phyloP scores from a whole-genome alignment of 2,888 invertebrate species.

The Euplexia lucipara region DNA sequence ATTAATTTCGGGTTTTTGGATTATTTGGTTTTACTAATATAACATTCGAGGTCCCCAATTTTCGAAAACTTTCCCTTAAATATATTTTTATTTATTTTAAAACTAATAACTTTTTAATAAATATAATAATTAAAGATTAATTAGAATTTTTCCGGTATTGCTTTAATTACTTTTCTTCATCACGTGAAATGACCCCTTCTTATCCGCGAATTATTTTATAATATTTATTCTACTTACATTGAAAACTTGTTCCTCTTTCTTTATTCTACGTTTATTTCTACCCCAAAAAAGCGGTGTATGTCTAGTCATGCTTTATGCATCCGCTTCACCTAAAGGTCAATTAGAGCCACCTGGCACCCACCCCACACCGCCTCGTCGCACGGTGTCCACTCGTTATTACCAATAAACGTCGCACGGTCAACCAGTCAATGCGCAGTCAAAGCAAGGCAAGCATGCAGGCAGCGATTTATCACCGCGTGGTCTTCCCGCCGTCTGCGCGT shows the following conservation, averaged over 20 bases:
- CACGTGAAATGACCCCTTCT: not conserved
- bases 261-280: not conserved
- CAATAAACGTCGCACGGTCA: too few relatives aligned
- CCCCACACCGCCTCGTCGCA: too few relatives aligned
- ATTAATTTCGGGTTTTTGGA: conserved; percentile 23
- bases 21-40: conserved; percentile 1
- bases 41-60: not conserved
- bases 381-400: too few relatives aligned
- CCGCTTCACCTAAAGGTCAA: conserved; percentile 28
- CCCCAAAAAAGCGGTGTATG: conserved; percentile 16
- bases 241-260: not conserved
- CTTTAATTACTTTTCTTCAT: not conserved
- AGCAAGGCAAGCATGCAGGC: too few relatives aligned
- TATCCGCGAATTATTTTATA: not conserved
- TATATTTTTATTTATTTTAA: too few relatives aligned
- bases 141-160: not conserved
- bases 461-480: too few relatives aligned
- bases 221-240: not conserved
- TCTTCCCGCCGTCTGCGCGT: too few relatives aligned
- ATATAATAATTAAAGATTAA: too few relatives aligned
- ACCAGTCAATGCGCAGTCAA: too few relatives aligned
- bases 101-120: too few relatives aligned
- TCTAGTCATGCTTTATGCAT: conserved; percentile 30
- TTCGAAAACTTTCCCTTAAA: not conserved
- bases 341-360: too few relatives aligned